Base-by-base conservation (phyloP, 2,113 vertebrate genomes). In the Gavia stellata region DNA sequence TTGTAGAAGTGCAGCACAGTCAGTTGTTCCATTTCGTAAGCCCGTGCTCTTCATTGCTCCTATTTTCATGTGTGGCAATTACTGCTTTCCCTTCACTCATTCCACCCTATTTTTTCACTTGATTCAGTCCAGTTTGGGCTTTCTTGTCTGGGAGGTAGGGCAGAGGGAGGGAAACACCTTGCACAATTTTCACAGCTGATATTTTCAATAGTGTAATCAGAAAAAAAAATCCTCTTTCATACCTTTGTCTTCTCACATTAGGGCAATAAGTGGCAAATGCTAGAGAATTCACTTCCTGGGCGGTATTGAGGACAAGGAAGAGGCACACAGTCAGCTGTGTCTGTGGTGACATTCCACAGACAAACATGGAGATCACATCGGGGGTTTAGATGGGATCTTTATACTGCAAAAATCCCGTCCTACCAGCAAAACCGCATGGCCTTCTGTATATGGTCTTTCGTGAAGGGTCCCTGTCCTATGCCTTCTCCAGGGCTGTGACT, bases 281-380 rank as follows among this genome's bases (percentile, higher is more conserved):
- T 65, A 44, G 23, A 50, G n/a, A 33, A 79, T 31, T 44, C 33
- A 38, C 24, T 0, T 49, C 26, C 21, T 70, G 17, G 9, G 14
- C 0, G 1, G 25, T 59, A 55, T 8, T 0, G 2, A 88, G 20
- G 29, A 31, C 45, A 62, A 52, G 31, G 20, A 44, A 31, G 17
- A 65, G 52, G 23, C 19, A n/a, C 17, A 58, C 28, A 74, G 10
- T 31, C 1, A 1, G 6, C 19, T 74, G 17, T 81, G 38, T 72
- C 65, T 56, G 24, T 42, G 17, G 17, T 55, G 20, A 47, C 1
- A 0, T 59, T 84, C n/a, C 56, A 65, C 44, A 38, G 40, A 26
- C 12, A 33, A 74, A 56, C 11, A 34, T 8, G 19, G 29, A 75
- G 26, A 44, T 49, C 14, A 23, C 4, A 14, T 71, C 34, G 44